These are phyloP conservation scores for Elysia crispata DNA, from an alignment of 2,888 invertebrate genomes.

Conservation along the genomic window DNA sequence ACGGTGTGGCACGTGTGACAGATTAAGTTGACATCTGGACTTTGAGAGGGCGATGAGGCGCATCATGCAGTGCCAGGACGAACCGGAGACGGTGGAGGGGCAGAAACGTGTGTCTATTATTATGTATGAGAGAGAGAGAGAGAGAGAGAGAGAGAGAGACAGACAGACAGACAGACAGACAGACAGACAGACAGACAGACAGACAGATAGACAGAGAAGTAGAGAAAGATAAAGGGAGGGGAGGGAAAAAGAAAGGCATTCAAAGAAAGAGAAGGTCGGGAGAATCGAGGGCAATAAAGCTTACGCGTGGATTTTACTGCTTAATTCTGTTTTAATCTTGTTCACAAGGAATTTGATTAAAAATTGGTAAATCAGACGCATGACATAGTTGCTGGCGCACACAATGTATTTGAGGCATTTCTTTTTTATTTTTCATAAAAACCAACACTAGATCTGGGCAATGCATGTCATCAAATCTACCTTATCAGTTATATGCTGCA, in stretches of 20 bases:
- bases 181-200: neutral
- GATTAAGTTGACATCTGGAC: too few relatives aligned
- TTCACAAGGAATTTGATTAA: too few relatives aligned
- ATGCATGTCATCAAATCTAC: too few relatives aligned
- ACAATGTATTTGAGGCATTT: too few relatives aligned
- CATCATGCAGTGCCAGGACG: neutral
- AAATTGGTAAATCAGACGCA: too few relatives aligned
- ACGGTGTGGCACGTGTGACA: too few relatives aligned
- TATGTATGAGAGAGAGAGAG: neutral
- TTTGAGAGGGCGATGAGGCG: neutral
- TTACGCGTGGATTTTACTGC: too few relatives aligned
- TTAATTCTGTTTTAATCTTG: too few relatives aligned
- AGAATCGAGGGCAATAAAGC: neutral
- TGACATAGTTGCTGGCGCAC: too few relatives aligned
- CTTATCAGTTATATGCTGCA: too few relatives aligned
- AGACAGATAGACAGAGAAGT: neutral
- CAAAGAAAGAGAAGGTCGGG: neutral
- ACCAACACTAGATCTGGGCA: too few relatives aligned
- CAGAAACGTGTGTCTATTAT: neutral
- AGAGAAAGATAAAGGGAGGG: neutral
- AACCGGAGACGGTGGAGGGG: neutral
- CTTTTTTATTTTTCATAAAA: too few relatives aligned
- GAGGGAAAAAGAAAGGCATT: neutral
- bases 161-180: slow-evolving; percentile 3
- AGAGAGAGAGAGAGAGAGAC: neutral